A percentile compares a stretch with the other conserved stretches of the same genome.
Evolutionary conservation across 2,888 invertebrate genomes (phyloP).

Genomic region (Napeogenes sylphis): DNA sequence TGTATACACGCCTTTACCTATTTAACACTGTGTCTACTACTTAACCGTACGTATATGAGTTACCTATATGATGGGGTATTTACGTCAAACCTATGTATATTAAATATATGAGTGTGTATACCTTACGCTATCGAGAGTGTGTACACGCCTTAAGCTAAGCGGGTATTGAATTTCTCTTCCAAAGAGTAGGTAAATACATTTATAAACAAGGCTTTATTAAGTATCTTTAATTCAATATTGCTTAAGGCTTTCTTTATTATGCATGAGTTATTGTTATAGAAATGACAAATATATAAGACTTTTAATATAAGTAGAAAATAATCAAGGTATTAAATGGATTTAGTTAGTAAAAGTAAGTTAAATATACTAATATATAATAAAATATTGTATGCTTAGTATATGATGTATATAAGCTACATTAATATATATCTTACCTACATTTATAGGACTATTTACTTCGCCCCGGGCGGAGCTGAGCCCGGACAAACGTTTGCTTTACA

Average conservation of each 20-base stretch:
- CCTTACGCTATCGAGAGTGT: neutral
- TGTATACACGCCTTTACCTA: neutral
- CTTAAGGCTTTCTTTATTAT: too few species aligned
- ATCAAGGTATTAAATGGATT: too few species aligned
- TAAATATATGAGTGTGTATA: too few species aligned
- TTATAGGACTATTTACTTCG: slow-evolving; percentile 56
- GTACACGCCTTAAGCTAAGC: neutral
- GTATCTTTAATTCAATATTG: slow-evolving; percentile 4
- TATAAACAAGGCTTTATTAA: slow-evolving; percentile 27
- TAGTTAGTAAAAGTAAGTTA: too few species aligned
- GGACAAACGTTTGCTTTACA: slow-evolving; percentile 72
- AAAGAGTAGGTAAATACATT: slow-evolving; percentile 24
- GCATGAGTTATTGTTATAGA: too few species aligned
- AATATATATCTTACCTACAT: slow-evolving; percentile 10
- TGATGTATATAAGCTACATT: neutral
- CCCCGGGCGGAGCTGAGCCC: slow-evolving; percentile 50
- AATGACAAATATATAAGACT: too few species aligned
- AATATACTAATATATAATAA: too few species aligned
- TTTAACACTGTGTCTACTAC: neutral
- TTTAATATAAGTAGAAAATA: too few species aligned
- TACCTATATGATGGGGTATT: neutral
- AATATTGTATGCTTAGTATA: too few species aligned
- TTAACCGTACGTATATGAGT: neutral
- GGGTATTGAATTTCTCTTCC: slow-evolving; percentile 28
- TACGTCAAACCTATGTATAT: neutral